These are phyloP conservation scores for Serrognathus titanus DNA, from an alignment of 2,888 invertebrate species.

Conservation along the genomic window DNA sequence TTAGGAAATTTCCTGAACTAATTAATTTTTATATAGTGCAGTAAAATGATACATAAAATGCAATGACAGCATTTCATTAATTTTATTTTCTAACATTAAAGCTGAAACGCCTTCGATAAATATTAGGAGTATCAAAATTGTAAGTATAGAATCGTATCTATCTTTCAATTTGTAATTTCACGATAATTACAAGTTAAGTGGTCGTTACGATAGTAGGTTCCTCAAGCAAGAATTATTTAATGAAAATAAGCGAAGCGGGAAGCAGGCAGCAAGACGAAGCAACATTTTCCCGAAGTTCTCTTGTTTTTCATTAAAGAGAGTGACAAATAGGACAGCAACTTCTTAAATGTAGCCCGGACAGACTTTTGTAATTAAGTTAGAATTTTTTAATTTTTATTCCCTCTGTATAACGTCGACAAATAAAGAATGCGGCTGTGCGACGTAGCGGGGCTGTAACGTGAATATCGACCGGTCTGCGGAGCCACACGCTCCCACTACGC, in stretches of 20 bases:
- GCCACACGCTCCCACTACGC: conserved; percentile 18
- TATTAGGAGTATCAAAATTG: too few relatives aligned
- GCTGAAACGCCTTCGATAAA: too few relatives aligned
- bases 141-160: too few relatives aligned
- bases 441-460: conserved; percentile 14
- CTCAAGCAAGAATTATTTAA: not conserved
- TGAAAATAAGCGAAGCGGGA: not conserved
- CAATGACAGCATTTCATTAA: too few relatives aligned
- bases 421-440: conserved; percentile 13
- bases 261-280: not conserved
- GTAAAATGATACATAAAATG: too few relatives aligned
- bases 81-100: too few relatives aligned
- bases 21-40: too few relatives aligned
- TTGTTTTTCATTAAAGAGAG: conserved; percentile 10
- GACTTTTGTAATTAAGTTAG: conserved; percentile 18
- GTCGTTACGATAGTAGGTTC: too few relatives aligned
- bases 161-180: too few relatives aligned
- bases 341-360: conserved; percentile 11
- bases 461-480: conserved; percentile 24
- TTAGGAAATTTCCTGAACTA: too few relatives aligned
- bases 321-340: conserved; percentile 17
- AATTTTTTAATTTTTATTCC: conserved; percentile 15
- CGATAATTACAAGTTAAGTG: too few relatives aligned
- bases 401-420: conserved; percentile 6
- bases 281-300: not conserved